Conservation (phyloP, 2,113 vertebrate species). For the Procapra przewalskii region DNA sequence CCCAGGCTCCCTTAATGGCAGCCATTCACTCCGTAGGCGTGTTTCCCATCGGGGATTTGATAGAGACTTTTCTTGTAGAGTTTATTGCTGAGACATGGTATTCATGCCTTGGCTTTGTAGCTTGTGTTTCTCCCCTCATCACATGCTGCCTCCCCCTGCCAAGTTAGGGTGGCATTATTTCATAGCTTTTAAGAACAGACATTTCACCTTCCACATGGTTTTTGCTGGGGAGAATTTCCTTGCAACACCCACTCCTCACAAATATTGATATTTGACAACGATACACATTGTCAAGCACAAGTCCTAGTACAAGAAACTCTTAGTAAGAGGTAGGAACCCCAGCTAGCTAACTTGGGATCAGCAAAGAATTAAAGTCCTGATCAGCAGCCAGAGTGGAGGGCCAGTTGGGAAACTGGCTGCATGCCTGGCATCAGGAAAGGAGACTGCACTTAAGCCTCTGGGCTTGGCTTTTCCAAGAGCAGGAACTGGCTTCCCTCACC, state of each 20-base stretch:
- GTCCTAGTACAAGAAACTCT: not conserved
- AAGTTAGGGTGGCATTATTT: not conserved
- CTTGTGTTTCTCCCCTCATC: not conserved
- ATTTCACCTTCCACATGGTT: not conserved
- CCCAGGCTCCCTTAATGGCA: too few relatives aligned
- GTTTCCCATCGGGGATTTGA: not conserved
- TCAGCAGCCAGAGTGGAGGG: not conserved
- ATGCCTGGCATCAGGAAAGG: not conserved
- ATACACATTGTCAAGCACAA: not conserved
- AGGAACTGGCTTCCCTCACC: not conserved
- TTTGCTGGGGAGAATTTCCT: not conserved
- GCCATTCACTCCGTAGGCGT: not conserved
- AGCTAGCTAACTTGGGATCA: not conserved
- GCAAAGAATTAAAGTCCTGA: not conserved
- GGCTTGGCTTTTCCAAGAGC: not conserved
- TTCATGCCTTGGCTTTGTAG: not conserved
- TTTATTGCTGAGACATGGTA: not conserved
- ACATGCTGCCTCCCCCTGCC: not conserved
- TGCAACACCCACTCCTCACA: not conserved
- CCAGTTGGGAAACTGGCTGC: not conserved
- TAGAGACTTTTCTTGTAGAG: not conserved
- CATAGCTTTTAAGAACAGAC: not conserved
- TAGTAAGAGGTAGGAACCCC: not conserved
- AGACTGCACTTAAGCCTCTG: rapidly evolving
- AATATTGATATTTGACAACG: not conserved